Conservation (phyloP, 1,140 invertebrate genomes). For the Idris sp. region DNA sequence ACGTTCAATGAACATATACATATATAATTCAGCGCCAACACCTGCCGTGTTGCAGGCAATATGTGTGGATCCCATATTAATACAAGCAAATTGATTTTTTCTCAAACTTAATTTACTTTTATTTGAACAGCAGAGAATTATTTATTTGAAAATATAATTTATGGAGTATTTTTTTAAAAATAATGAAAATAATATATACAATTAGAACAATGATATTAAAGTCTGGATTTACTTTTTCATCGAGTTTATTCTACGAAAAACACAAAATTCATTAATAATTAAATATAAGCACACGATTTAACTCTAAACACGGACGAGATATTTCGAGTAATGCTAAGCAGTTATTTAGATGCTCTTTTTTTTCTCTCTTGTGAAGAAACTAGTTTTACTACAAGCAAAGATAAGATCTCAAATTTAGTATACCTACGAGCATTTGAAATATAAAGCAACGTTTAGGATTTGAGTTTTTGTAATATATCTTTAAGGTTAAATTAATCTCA, state of each 20-base stretch:
- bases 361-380: slow-evolving; percentile 39
- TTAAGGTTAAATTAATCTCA: slow-evolving; percentile 50
- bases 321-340: slow-evolving; percentile 43
- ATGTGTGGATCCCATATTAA: too few relatives aligned
- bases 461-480: slow-evolving; percentile 45
- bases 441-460: slow-evolving; percentile 44
- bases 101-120: background rate
- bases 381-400: slow-evolving; percentile 51
- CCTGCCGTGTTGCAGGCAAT: slow-evolving; percentile 13
- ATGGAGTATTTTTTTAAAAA: background rate
- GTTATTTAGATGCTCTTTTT: slow-evolving; percentile 41
- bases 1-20: slow-evolving; percentile 18
- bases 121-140: background rate
- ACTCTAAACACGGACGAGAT: slow-evolving; percentile 13
- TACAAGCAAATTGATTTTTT: slow-evolving; percentile 34
- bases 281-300: slow-evolving; percentile 14
- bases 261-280: too few relatives aligned
- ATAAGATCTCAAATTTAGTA: slow-evolving; percentile 51
- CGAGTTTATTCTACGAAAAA: too few relatives aligned
- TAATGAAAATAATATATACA: too few relatives aligned
- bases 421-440: slow-evolving; percentile 45
- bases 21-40: slow-evolving; percentile 33
- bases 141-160: background rate
- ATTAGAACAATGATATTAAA: too few relatives aligned
- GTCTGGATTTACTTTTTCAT: too few relatives aligned